phyloP scores from a whole-genome alignment of 1,140 invertebrate species.

The Pogonomyrmex californicus region DNA sequence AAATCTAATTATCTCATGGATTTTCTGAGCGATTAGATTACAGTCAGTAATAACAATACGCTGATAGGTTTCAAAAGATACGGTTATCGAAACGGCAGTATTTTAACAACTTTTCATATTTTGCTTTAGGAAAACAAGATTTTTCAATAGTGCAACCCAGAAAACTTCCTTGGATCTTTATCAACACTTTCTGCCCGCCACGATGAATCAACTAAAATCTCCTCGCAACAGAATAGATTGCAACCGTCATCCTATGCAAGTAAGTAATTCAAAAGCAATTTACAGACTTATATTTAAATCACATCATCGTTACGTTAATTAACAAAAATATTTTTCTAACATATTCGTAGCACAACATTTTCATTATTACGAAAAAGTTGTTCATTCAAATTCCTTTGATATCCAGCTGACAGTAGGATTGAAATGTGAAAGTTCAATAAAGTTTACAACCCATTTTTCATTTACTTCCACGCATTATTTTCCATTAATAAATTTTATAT shows the following conservation, averaged over 20 bases:
- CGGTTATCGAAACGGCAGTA: not conserved
- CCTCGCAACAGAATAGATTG: not conserved
- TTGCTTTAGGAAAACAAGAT: slow-evolving; percentile 33
- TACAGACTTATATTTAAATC: not conserved
- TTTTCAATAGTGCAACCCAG: slow-evolving; percentile 5
- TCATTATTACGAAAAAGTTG: not conserved
- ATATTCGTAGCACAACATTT: not conserved
- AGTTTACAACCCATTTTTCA: not conserved
- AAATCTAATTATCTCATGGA: not conserved
- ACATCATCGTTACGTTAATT: not conserved
- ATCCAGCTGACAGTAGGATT: not conserved
- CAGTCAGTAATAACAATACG: not conserved
- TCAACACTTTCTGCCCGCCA: not conserved
- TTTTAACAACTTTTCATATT: not conserved
- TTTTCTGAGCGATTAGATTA: not conserved
- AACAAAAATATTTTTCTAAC: not conserved
- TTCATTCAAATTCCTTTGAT: not conserved
- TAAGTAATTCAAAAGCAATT: not conserved
- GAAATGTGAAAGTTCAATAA: not conserved
- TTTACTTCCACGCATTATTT: not conserved
- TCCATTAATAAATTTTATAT: not conserved
- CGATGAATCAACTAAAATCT: slow-evolving; percentile 24
- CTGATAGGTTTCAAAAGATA: not conserved
- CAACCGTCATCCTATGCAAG: not conserved
- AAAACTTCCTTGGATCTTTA: not conserved